These are phyloP conservation scores for Lophura nycthemera DNA, from an alignment of 2,113 vertebrate genomes.

Conservation along the genomic window DNA sequence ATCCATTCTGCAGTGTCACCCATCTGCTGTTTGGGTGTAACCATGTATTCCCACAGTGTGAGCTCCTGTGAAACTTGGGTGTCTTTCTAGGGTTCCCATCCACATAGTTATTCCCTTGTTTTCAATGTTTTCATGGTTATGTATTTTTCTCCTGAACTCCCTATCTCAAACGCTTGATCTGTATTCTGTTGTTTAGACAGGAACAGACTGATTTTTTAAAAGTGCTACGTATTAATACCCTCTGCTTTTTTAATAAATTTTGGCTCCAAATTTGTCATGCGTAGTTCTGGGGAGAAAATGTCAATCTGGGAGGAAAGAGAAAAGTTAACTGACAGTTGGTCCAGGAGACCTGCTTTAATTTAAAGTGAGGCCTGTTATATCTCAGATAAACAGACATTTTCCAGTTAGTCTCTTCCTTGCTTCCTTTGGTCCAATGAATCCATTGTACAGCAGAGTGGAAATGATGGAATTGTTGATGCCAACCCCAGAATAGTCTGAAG, in stretches of 20 bases:
- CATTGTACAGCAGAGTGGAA: not conserved
- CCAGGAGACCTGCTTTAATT: not conserved
- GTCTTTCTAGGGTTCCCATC: not conserved
- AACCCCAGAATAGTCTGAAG: not conserved
- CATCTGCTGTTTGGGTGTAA: not conserved
- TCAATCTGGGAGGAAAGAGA: not conserved
- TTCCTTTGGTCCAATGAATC: not conserved
- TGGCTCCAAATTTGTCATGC: not conserved
- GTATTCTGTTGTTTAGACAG: not conserved
- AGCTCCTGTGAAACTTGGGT: not conserved
- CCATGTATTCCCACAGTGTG: not conserved
- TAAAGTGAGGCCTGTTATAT: not conserved
- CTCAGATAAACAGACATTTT: not conserved
- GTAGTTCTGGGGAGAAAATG: not conserved
- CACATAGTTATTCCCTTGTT: not conserved
- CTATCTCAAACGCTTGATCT: not conserved
- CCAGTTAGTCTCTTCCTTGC: not conserved
- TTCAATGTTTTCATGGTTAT: not conserved
- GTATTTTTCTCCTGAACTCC: not conserved
- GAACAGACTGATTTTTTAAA: not conserved
- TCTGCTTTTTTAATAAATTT: not conserved
- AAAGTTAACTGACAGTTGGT: not conserved
- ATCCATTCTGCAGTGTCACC: not conserved
- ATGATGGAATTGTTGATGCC: not conserved
- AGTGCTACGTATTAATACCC: not conserved